Conservation (phyloP, 2,888 invertebrate species). For the Brenthis daphne region DNA sequence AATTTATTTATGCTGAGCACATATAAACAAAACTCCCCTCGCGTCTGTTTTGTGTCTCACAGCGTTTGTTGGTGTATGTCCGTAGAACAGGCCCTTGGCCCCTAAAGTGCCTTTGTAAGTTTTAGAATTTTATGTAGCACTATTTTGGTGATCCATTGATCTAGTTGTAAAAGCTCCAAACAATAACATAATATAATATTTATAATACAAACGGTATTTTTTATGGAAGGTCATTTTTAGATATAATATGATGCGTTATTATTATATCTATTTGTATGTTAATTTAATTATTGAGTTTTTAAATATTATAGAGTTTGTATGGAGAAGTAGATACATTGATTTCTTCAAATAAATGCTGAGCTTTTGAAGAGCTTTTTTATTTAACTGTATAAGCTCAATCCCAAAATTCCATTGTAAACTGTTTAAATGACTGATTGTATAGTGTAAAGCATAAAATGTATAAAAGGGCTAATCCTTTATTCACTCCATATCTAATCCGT, state of each 20-base stretch:
- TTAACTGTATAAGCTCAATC: too few species aligned
- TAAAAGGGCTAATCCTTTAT: slow-evolving; percentile 36
- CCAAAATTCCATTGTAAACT: slow-evolving; percentile 3
- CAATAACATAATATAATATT: slow-evolving; percentile 20
- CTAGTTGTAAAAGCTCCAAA: slow-evolving; percentile 34
- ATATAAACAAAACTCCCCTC: slow-evolving; percentile 66
- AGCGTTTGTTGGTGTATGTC: slow-evolving; percentile 72
- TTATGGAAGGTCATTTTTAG: not conserved
- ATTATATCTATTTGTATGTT: too few species aligned
- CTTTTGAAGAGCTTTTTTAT: too few species aligned
- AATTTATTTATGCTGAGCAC: slow-evolving; percentile 64
- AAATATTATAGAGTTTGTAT: too few species aligned
- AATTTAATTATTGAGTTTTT: not conserved
- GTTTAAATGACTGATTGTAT: slow-evolving; percentile 28
- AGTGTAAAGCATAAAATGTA: slow-evolving; percentile 32
- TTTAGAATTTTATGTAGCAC: slow-evolving; percentile 51
- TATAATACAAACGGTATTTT: not conserved
- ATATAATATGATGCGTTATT: not conserved
- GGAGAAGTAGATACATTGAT: too few species aligned
- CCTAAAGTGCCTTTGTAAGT: slow-evolving; percentile 48
- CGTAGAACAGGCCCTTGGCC: slow-evolving; percentile 55
- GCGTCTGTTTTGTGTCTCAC: slow-evolving; percentile 75
- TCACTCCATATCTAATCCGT: slow-evolving; percentile 42
- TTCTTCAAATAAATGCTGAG: too few species aligned
- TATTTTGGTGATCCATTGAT: slow-evolving; percentile 46